phyloP scores from a whole-genome alignment of 37 sponge, comb jelly and placozoan species.

The Tethya wilhelma region DNA sequence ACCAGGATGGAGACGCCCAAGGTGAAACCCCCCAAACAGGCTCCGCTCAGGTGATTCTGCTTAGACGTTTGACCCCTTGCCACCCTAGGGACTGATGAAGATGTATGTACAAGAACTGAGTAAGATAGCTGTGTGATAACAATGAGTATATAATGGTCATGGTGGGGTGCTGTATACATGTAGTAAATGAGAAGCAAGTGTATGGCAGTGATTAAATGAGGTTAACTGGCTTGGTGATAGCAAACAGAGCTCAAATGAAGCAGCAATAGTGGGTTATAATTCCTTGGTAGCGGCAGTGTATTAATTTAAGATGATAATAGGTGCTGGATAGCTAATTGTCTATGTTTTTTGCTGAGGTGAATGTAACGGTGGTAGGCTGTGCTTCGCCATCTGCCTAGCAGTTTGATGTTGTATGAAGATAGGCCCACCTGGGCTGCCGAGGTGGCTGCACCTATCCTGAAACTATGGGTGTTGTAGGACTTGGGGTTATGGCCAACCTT shows the following conservation, averaged over 20 bases:
- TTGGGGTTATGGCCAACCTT: neutral
- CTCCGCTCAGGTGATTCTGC: neutral
- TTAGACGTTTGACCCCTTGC: neutral
- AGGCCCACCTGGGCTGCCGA: neutral
- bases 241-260: too few species aligned
- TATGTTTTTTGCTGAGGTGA: neutral
- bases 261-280: too few species aligned
- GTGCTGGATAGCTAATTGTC: neutral
- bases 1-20: neutral
- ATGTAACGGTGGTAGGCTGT: slow-evolving; percentile 7
- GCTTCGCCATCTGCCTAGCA: slow-evolving; percentile 3
- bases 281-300: too few species aligned
- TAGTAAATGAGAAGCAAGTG: too few species aligned
- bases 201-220: too few species aligned
- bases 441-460: too few species aligned
- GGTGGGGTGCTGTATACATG: too few species aligned
- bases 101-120: neutral
- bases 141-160: too few species aligned
- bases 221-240: too few species aligned
- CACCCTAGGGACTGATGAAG: neutral
- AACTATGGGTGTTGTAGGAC: neutral
- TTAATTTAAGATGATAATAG: neutral
- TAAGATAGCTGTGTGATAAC: too few species aligned
- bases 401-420: neutral
- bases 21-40: neutral